Conservation (phyloP, 2,888 invertebrate species). For the Oconnorella tubifera region DNA sequence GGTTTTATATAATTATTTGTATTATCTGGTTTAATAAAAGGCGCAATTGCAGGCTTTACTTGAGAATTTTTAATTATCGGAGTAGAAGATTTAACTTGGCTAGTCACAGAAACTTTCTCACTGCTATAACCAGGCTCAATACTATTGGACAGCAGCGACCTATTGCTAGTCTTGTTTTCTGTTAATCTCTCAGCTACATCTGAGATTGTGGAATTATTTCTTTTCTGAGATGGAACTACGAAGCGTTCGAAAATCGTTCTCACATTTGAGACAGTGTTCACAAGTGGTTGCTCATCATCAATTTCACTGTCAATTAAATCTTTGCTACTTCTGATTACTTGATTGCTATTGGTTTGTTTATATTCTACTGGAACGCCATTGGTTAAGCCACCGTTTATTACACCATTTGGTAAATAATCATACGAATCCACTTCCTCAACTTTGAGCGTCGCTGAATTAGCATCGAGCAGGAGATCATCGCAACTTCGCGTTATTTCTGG, state of each 20-base stretch:
- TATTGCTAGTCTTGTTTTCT: no score
- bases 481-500: not conserved
- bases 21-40: no score
- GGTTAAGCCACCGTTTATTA: not conserved
- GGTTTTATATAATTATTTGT: no score
- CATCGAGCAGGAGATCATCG: not conserved
- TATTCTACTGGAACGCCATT: no score
- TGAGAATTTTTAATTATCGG: no score
- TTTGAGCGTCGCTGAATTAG: no score
- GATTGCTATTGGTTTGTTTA: no score
- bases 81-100: no score
- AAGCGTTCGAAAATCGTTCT: not conserved
- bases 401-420: conserved; percentile 3
- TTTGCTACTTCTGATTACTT: not conserved
- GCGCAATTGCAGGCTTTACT: not conserved
- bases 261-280: conserved; percentile 1
- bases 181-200: no score
- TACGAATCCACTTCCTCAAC: no score
- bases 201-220: no score
- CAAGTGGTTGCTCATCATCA: not conserved
- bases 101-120: not conserved
- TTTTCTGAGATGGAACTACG: not conserved
- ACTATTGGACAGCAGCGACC: not conserved
- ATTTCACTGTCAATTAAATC: not conserved
- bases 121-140: not conserved